Evolutionary conservation across 2,888 invertebrate species (phyloP).

Genomic region (Melieria omissa): DNA sequence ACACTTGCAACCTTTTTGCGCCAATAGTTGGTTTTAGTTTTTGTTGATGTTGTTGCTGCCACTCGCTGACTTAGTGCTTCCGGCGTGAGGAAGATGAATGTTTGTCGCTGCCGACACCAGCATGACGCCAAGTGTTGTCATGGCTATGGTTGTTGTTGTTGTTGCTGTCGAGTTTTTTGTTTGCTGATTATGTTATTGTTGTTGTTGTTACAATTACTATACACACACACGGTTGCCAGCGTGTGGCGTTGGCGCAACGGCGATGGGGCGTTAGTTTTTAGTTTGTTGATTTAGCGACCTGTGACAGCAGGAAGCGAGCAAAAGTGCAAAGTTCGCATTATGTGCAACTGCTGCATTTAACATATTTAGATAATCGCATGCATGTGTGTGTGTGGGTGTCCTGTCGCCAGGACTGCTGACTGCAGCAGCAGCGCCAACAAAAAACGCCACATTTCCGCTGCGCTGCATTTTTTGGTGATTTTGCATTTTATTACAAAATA

Average conservation of each 20-base stretch:
- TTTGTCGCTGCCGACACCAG: constrained; percentile 43
- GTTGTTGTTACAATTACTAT: not conserved
- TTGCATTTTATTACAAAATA: too few relatives aligned
- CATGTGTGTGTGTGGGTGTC: too few relatives aligned
- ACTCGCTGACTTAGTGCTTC: constrained; percentile 55
- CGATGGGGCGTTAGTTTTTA: not conserved
- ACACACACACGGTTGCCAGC: too few relatives aligned
- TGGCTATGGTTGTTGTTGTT: too few relatives aligned
- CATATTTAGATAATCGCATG: too few relatives aligned
- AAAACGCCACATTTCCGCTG: too few relatives aligned
- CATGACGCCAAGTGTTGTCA: not conserved
- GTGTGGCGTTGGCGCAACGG: not conserved
- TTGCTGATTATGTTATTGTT: not conserved
- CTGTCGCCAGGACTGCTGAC: too few relatives aligned
- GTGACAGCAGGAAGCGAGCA: not conserved
- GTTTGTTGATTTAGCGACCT: not conserved
- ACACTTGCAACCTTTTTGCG: constrained; percentile 15
- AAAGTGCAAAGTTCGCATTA: too few relatives aligned
- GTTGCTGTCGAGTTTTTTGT: constrained; percentile 42
- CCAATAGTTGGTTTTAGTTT: not conserved
- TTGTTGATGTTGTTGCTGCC: constrained; percentile 18
- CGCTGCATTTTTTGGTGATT: too few relatives aligned
- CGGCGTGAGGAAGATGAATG: constrained; percentile 64
- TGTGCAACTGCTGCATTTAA: too few relatives aligned
- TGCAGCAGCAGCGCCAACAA: too few relatives aligned